A percentile compares a stretch with the other conserved stretches of the same genome.
These are phyloP conservation scores for Yponomeuta cagnagella DNA, from an alignment of 2,888 invertebrate genomes.

Conservation along the genomic window DNA sequence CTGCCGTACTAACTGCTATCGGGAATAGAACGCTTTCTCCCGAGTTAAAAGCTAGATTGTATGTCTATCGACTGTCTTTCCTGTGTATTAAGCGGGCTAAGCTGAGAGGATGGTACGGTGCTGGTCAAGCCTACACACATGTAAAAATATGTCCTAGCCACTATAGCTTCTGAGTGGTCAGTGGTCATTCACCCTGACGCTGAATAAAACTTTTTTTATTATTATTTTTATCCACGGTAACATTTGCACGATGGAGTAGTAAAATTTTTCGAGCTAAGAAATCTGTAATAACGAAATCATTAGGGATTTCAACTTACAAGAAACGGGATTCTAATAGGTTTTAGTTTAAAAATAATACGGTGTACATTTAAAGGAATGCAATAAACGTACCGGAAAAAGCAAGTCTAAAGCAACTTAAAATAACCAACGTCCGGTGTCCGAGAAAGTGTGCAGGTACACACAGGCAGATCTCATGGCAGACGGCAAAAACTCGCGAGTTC, in stretches of 20 bases:
- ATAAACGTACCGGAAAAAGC: constrained; percentile 8
- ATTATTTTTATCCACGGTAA: no score
- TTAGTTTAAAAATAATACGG: not conserved
- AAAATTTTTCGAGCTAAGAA: no score
- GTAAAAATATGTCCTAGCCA: no score
- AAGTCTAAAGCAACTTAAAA: constrained; percentile 6
- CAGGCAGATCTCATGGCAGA: not conserved
- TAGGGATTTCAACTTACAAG: not conserved
- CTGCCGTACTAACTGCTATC: not conserved
- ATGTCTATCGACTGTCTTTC: no score
- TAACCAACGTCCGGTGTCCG: constrained; percentile 4
- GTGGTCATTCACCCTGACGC: no score
- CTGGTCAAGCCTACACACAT: no score
- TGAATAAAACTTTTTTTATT: no score
- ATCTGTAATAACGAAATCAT: not conserved
- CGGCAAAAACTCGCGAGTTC: constrained; percentile 2
- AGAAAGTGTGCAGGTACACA: constrained; percentile 9
- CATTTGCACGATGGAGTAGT: no score
- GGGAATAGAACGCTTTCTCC: not conserved
- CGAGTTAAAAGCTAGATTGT: not conserved
- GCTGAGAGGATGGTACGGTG: no score
- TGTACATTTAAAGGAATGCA: constrained; percentile 3
- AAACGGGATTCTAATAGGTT: not conserved
- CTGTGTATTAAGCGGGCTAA: no score
- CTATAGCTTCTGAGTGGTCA: no score